Conservation (phyloP, 2,797 vertebrate genomes). For the Dicrostonyx torquatus region DNA sequence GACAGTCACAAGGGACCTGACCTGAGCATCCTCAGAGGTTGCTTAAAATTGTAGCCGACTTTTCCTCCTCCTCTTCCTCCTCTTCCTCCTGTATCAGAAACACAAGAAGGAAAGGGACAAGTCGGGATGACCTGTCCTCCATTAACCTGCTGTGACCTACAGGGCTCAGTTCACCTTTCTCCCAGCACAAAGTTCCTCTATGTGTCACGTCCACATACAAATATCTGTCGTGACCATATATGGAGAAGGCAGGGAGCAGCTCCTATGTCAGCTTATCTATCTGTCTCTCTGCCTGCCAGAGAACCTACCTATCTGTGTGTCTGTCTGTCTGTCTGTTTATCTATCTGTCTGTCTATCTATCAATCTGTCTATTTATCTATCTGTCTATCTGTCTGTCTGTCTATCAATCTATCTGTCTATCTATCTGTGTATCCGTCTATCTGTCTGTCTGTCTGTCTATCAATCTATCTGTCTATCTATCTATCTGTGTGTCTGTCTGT, state of each 20-base stretch:
- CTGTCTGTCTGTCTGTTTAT: background rate
- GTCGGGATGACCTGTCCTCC: constrained; percentile 50
- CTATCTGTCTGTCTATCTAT: background rate
- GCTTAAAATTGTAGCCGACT: constrained; percentile 70
- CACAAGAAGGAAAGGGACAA: constrained; percentile 63
- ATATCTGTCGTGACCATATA: background rate
- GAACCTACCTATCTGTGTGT: background rate
- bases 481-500: too few relatives aligned
- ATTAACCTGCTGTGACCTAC: constrained; percentile 52
- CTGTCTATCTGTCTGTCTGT: background rate
- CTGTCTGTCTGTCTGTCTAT: background rate
- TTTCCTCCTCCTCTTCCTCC: background rate
- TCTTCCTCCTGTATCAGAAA: constrained; percentile 54
- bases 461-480: background rate
- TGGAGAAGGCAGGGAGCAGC: background rate
- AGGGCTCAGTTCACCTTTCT: constrained; percentile 30
- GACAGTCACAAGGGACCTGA: constrained; percentile 41
- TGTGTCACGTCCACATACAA: background rate
- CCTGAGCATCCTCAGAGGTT: constrained; percentile 59
- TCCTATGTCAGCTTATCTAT: background rate
- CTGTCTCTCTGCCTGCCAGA: background rate
- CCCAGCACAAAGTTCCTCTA: background rate
- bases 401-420: background rate
- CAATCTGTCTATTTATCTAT: background rate
- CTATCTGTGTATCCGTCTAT: background rate